Evolutionary conservation across 2,888 invertebrate species (phyloP), one percentile per base, ranked within the genome.

Genomic region (Plebejus anna): DNA sequence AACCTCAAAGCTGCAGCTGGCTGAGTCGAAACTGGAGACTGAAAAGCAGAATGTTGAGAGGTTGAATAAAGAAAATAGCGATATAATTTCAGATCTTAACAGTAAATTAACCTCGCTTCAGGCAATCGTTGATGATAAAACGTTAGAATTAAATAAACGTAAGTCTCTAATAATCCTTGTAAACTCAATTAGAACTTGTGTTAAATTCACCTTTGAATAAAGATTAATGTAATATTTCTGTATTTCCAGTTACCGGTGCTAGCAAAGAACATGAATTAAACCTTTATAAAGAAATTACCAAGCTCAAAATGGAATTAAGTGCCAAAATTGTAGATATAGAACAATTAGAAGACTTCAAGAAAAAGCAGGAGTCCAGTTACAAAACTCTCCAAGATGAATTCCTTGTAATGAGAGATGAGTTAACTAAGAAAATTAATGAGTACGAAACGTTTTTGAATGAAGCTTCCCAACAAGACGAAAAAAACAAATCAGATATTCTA

Each of bases 311-410:
- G 92, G 94, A 94, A 87, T 87, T 94, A 32, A 95, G 95, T 85
- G 91, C 92, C 78, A 95, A 94, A 90, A 86, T 91, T 78, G 87
- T 92, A 83, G 95, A 95, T 83, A 83, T 94, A 79, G 95, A 95
- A 87, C 91, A 91, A 80, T 81, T 89, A 77, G 88, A 89, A 83
- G 94, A 94, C 79, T 82, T 83, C 4, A 90, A 91, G 80, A 90
- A 85, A 79, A 94, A 91, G 83, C 88, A 90, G 79, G 94, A 94
- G 80, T 79, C 82, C 6, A 80, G 84, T 22, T 89, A 86, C 76
- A 90, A 90, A 82, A 83, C 86, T 75, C 80, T 94, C 75, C 89
- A 93, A 83, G 89, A 90, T 59, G 94, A 94, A 83, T 86, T 94
- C 28, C 80, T 83, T 73, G 85, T 84, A 59, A 82, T 90, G 11